Conservation (phyloP, 1,140 invertebrate genomes). For the Meteorus sp. region DNA sequence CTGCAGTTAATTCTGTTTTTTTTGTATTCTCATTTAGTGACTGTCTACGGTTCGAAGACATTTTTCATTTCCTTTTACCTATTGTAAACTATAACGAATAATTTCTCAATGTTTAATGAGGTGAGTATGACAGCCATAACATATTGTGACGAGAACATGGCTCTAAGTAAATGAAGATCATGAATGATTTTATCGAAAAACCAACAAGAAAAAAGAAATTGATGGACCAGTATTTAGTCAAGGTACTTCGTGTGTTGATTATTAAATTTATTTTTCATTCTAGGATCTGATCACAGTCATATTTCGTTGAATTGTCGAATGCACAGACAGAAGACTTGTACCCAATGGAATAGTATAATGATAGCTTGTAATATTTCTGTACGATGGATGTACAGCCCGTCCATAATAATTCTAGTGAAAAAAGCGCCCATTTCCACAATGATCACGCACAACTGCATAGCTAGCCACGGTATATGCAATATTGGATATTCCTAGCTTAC, state of each 20-base stretch:
- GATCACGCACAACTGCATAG: conserved; percentile 54
- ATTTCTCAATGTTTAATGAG: background rate
- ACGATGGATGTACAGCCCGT: conserved; percentile 48
- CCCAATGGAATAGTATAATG: conserved; percentile 50
- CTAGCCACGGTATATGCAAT: conserved; percentile 52
- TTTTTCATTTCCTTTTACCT: background rate
- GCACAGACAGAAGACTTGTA: conserved; percentile 56
- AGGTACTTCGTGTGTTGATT: too few relatives aligned
- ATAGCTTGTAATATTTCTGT: conserved; percentile 49
- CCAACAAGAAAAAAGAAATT: too few relatives aligned
- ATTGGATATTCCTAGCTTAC: conserved; percentile 50
- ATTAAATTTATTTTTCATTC: too few relatives aligned
- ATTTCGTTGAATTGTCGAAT: conserved; percentile 37
- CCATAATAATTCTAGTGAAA: conserved; percentile 45
- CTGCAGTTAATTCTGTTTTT: too few relatives aligned
- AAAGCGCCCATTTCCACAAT: conserved; percentile 53
- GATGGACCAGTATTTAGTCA: too few relatives aligned
- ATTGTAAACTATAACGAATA: background rate
- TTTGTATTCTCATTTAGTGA: too few relatives aligned
- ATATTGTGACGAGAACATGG: background rate
- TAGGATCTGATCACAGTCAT: background rate
- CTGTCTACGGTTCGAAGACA: background rate
- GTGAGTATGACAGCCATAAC: background rate
- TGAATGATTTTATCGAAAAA: background rate
- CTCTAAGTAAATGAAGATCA: background rate